Conservation (phyloP, 2,113 vertebrate genomes). For the Plecotus auritus region DNA sequence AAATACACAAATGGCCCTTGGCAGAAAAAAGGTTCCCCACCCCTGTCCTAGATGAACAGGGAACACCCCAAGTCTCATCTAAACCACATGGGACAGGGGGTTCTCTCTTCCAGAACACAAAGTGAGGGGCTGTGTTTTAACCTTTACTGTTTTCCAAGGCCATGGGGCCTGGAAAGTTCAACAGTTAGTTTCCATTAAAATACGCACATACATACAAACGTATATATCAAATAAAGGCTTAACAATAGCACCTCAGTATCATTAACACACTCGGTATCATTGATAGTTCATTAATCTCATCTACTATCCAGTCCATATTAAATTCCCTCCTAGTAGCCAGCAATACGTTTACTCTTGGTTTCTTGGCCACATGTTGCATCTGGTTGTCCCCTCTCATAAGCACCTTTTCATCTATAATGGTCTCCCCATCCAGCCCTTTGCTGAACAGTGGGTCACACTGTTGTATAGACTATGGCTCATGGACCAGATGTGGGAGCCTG, state of each 20-base stretch:
- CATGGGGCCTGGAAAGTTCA: not conserved
- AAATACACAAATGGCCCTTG: too few relatives aligned
- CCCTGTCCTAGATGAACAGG: not conserved
- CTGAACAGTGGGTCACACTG: not conserved
- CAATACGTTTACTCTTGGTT: not conserved
- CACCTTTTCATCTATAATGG: not conserved
- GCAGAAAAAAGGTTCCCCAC: too few relatives aligned
- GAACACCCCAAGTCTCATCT: not conserved
- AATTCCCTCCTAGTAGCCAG: not conserved
- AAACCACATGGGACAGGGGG: not conserved
- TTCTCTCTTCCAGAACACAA: not conserved
- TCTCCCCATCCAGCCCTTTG: not conserved
- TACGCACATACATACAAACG: not conserved
- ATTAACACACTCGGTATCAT: not conserved
- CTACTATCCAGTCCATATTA: not conserved
- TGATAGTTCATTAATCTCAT: not conserved
- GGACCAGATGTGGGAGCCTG: not conserved
- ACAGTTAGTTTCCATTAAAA: not conserved
- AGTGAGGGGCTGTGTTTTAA: too few relatives aligned
- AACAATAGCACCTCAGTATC: not conserved
- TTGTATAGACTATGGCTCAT: not conserved
- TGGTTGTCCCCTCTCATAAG: not conserved
- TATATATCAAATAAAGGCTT: not conserved
- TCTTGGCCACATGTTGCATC: not conserved
- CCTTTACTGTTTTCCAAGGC: not conserved